These are phyloP conservation scores for Rhabdomys pumilio DNA, from an alignment of 2,797 vertebrate genomes.

Conservation along the genomic window DNA sequence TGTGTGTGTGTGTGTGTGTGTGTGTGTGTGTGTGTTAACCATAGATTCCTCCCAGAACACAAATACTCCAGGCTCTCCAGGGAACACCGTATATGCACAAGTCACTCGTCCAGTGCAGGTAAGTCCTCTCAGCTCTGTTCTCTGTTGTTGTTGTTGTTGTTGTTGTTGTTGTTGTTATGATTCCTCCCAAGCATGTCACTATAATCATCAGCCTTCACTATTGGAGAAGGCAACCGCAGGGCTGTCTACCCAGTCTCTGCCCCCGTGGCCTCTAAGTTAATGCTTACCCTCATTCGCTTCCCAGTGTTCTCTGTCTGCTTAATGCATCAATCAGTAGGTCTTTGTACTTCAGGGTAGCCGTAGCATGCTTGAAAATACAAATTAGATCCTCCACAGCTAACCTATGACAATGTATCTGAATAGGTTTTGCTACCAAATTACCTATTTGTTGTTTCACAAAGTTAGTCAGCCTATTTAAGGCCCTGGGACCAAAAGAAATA, in stretches of 20 bases:
- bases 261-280: neutral
- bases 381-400: neutral
- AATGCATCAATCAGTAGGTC: neutral
- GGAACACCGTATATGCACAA: slow-evolving; percentile 74
- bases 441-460: no score
- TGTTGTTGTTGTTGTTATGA: neutral
- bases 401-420: no score
- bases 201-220: neutral
- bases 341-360: neutral
- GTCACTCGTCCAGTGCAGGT: slow-evolving; percentile 69
- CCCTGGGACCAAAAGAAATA: no score
- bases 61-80: neutral
- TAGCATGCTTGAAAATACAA: slow-evolving; percentile 4
- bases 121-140: slow-evolving; percentile 42
- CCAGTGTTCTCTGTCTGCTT: neutral
- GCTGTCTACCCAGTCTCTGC: neutral
- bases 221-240: neutral
- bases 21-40: slow-evolving; percentile 4
- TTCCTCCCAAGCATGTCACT: neutral
- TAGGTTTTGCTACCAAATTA: no score
- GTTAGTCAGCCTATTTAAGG: no score
- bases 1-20: neutral
- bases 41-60: neutral
- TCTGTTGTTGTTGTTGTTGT: no score
- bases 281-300: neutral